phyloP scores from a whole-genome alignment of 2,888 invertebrate species.

The Athetis lepigone region DNA sequence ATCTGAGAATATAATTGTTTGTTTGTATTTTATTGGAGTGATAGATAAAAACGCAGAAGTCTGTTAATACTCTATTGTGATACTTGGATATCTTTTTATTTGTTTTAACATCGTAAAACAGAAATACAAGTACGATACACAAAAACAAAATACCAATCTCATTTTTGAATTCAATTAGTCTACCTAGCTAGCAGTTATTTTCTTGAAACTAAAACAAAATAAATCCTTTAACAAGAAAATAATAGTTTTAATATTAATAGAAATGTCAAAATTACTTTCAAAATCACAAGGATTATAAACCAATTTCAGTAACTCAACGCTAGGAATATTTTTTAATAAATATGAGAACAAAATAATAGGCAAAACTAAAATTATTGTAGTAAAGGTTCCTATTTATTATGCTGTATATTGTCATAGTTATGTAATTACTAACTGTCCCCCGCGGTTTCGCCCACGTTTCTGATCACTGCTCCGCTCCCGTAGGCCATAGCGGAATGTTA shows the following conservation, averaged over 20 bases:
- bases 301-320: background rate
- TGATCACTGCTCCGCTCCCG: no score
- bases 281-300: constrained; percentile 7
- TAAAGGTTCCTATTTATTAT: no score
- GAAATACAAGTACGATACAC: no score
- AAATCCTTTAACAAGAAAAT: constrained; percentile 15
- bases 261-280: constrained; percentile 5
- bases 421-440: no score
- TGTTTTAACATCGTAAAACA: no score
- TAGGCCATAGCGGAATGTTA: no score
- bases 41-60: no score
- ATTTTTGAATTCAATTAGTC: constrained; percentile 4
- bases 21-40: background rate
- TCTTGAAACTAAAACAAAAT: constrained; percentile 14
- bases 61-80: no score
- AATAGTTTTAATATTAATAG: background rate
- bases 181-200: background rate
- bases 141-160: background rate
- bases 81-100: no score
- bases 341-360: background rate
- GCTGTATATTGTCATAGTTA: no score
- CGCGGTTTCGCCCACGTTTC: no score
- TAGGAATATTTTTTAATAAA: background rate
- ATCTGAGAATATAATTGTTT: background rate
- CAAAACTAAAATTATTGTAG: no score